These are phyloP conservation scores for Medauroidea extradentata DNA, from an alignment of 1,140 invertebrate genomes.

Conservation along the genomic window DNA sequence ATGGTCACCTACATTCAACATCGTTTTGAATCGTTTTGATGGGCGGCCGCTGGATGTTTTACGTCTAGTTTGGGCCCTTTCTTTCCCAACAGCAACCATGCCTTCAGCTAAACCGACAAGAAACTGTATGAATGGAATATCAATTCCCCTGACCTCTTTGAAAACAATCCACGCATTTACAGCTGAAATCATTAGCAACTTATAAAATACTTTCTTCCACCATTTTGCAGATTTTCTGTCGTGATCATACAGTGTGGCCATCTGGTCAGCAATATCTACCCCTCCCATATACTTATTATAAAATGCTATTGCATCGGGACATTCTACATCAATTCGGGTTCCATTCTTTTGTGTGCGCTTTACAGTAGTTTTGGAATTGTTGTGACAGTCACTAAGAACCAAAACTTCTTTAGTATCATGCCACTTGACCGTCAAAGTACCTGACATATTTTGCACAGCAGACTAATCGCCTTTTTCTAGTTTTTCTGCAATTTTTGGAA, in stretches of 20 bases:
- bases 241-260: slow-evolving; percentile 22
- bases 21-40: slow-evolving; percentile 19
- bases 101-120: slow-evolving; percentile 21
- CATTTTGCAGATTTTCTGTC: slow-evolving; percentile 25
- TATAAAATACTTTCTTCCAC: slow-evolving; percentile 27
- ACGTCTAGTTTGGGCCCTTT: slow-evolving; percentile 6
- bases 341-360: too few relatives aligned
- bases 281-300: slow-evolving; percentile 27
- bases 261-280: slow-evolving; percentile 26
- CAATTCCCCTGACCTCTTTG: slow-evolving; percentile 14
- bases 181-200: slow-evolving; percentile 15
- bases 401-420: too few relatives aligned
- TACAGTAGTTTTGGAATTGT: too few relatives aligned
- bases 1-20: slow-evolving; percentile 23
- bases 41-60: slow-evolving; percentile 11
- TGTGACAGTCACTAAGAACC: too few relatives aligned
- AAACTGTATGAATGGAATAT: slow-evolving; percentile 15
- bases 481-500: too few relatives aligned
- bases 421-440: too few relatives aligned
- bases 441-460: too few relatives aligned
- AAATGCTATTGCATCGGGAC: background rate
- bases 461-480: too few relatives aligned
- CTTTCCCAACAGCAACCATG: slow-evolving; percentile 15
- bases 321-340: too few relatives aligned
- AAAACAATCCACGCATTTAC: slow-evolving; percentile 22